Base-by-base conservation (phyloP, 2,797 vertebrate genomes). In the Notolepis coatsorum region DNA sequence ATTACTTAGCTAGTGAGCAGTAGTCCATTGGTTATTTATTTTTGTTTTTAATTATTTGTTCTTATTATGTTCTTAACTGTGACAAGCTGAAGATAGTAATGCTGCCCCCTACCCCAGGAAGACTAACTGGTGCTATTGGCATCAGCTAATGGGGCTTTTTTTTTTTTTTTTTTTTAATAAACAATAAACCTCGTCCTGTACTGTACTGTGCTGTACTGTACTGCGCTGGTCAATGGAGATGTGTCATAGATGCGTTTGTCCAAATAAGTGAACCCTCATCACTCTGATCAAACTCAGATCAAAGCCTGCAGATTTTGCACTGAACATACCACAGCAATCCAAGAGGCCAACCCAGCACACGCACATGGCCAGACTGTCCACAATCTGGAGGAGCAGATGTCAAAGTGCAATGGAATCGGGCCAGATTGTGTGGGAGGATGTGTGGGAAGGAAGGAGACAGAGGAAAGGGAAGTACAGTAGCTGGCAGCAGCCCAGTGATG, bases 261-360 rank as follows among this genome's bases (percentile, higher is more conserved):
- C 68, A 67, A 69, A 79, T 71, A 68, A 77, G 41, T 57, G 71
- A 75, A 77, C 25, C 18, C 35, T 71, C 75, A 86, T 80, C 67
- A 77, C 72, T 79, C 59, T 50, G 43, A 66, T 79, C 48, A 71
- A 79, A 68, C n/a, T n/a, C 74, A 68, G 46, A 82, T 74, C 68
- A 70, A 74, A 79, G 60, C 59, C 4, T 68, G 35, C 52, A 59
- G 45, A 38, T 56, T 43, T 62, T 1, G 7, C 12, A 67, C 10
- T 23, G 30, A 41, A 31, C 57, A 18, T 61, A 39, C 47, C 55
- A 52, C 48, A 10, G 23, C 5, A 35, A 24, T 30, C 20, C 51
- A 60, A n/a, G 23, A 52, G 42, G 37, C 43, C 1, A 3, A 33
- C 41, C 25, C 21, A 13, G 33, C 25, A 49, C 25, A 35, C 27